Evolutionary conservation across 1,140 invertebrate species (phyloP).

Genomic region (Reticulitermes speratus): DNA sequence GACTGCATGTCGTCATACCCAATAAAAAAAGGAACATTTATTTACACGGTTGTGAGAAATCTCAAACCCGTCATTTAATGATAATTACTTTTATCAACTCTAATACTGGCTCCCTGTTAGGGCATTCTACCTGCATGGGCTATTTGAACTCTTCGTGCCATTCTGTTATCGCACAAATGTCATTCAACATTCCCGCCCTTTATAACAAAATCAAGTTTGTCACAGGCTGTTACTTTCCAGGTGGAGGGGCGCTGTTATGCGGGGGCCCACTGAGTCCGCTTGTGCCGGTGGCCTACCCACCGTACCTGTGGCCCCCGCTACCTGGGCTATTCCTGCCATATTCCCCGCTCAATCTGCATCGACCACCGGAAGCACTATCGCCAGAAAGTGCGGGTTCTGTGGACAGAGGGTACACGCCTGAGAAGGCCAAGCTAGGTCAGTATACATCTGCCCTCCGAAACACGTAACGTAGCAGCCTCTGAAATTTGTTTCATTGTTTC

Average conservation of each 20-base stretch:
- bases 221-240: neutral
- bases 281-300: constrained; percentile 44
- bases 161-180: no score
- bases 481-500: no score
- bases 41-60: no score
- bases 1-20: no score
- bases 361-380: constrained; percentile 44
- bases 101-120: no score
- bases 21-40: no score
- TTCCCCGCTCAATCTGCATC: constrained; percentile 39
- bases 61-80: no score
- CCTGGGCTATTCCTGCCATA: constrained; percentile 43
- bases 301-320: constrained; percentile 49
- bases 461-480: no score
- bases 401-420: constrained; percentile 43
- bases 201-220: neutral
- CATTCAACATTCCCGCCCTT: neutral
- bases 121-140: no score
- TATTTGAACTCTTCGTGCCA: no score
- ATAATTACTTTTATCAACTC: no score
- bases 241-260: constrained; percentile 42
- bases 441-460: neutral
- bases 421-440: constrained; percentile 47
- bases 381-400: constrained; percentile 44
- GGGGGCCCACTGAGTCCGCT: constrained; percentile 45